Base-by-base conservation (phyloP, 2,888 invertebrate genomes). In the Psylliodes chrysocephalus region DNA sequence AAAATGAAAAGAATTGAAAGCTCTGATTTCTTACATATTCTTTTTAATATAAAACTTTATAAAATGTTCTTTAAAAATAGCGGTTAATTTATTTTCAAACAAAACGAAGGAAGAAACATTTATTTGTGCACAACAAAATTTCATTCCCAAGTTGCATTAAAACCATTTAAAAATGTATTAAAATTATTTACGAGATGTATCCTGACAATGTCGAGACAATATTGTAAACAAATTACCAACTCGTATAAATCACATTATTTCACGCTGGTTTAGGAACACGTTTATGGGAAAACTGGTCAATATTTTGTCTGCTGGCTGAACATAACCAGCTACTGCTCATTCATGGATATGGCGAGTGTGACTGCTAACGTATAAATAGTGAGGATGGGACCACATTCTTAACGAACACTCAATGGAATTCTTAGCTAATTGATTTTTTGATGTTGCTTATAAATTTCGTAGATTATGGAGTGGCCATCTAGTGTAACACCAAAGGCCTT, bases 201-300 rank as follows among this genome's bases (percentile, higher is more conserved):
- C 15, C 25, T 17, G 14, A 44, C 35, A 33, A 28, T 44, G 47
- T 49, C 62, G 38, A 66, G 35, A 74, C 74, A 74, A 74, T 76
- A 74, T 72, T 75, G 71, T 74, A 74, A 75, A 77, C 78, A 75
- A 76, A 77, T 76, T 75, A 77, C 57, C 71, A 67, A 71, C 64
- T 64, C 55, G 57, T 67, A 73, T 78, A 78, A 78, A 77, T 78
- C 76, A 75, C 73, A 71, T 73, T 71, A 77, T 76, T 76, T 77
- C 78, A 77, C 72, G 77, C 78, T 78, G 78, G 74, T 75, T 75
- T 72, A 75, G 72, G 71, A 77, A 77, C 77, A 69, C 77, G 77
- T 79, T 78, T 78, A 77, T 77, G 75, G 77, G 55, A 64, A 70
- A 76, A 75, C 77, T 69, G 75, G 77, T 74, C 74, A 76, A 76